Evolutionary conservation across 1,140 invertebrate species (phyloP), one percentile per base, ranked within the genome.

Genomic region (Leguminivora glycinivorella): DNA sequence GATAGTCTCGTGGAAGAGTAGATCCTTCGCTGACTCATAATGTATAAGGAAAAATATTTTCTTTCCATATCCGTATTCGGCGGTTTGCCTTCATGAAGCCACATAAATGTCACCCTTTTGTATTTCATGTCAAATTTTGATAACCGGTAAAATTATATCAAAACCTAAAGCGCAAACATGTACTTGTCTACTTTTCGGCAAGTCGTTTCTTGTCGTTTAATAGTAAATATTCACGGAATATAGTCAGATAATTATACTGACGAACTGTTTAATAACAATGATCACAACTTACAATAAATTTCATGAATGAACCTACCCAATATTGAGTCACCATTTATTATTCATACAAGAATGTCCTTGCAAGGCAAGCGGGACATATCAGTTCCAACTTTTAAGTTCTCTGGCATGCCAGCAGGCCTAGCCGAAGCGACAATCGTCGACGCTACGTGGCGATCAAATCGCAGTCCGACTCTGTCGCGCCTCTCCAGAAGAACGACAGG

Each of bases 281-380:
- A 34, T 34, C 31, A 34, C 10, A 12, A 34, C 31, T 34, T 34
- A 34, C 1, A 34, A 34, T 43, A 43, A 17, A 17, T 22, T 52
- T 19, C 4, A 52, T 52, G 19, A 52, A 52, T 52, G 47, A 22
- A 52, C 47, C 19, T 22, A 52, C 47, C 19, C 47, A 52, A 52
- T 52, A 52, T 22, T 58, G 56, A 63, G 29, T 31, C 25, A 63
- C 6, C 14, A 63, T 63, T 63, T 31, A 63, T 34, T 34, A 63
- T 29, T 34, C 58, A 63, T 63, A 17, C 58, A 29, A 63, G 58
- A 63, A 63, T 60, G 58, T 63, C 58, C 58, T 63, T 63, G 58
- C 58, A 63, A 63, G 58, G 25, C 58, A 17, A 14, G 26, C 58
- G n/a, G 58, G 26, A 29, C 25, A 29, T 60, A 63, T 29, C 25